Base-by-base conservation (phyloP, 2,113 vertebrate species). In the Hemichromis elongatus region DNA sequence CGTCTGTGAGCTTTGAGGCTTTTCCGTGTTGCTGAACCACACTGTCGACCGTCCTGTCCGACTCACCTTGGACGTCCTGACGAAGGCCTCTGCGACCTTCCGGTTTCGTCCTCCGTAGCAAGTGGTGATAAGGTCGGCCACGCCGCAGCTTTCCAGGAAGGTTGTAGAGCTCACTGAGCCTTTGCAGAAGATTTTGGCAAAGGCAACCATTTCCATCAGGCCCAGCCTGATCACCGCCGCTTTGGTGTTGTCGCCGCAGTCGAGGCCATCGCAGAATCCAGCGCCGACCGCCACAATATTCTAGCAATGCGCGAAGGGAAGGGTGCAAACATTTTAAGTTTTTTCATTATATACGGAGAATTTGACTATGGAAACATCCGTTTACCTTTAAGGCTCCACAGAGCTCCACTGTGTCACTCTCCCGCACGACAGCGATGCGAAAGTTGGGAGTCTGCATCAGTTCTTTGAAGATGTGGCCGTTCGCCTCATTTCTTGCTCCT, bases 201-300 rank as follows among this genome's bases (percentile, higher is more conserved):
- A 98, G 42, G 96, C 94, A 26, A 98, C 91, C 97, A 98, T 98
- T 81, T 98, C 97, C 97, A 98, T 97, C 56, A 98, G 94, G 19
- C 97, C 97, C 88, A 98, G 90, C 3, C 97, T 89, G 92, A 98
- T 98, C 54, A 98, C 96, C 0, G 97, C 97, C 2, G 97, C 97
- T 92, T 98, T 98, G 5, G 97, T 98, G 77, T 98, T 98, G 83
- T 98, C 97, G 0, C 97, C 97, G 0, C 94, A 97, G 0, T 90
- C 93, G 7, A 98, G 92, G 1, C 97, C 97, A 0, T 98, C 98
- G 5, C 97, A 98, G 95, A 98, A 98, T 0, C 97, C 97, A 0
- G 97, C 97, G 0, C 97, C 97, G 1, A 98, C 97, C 0, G 97
- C 97, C 26, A 98, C 97, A 0, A 98, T 97, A 75, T 98, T 98